phyloP scores from a whole-genome alignment of 2,797 vertebrate species.

The Amazona finschi region DNA sequence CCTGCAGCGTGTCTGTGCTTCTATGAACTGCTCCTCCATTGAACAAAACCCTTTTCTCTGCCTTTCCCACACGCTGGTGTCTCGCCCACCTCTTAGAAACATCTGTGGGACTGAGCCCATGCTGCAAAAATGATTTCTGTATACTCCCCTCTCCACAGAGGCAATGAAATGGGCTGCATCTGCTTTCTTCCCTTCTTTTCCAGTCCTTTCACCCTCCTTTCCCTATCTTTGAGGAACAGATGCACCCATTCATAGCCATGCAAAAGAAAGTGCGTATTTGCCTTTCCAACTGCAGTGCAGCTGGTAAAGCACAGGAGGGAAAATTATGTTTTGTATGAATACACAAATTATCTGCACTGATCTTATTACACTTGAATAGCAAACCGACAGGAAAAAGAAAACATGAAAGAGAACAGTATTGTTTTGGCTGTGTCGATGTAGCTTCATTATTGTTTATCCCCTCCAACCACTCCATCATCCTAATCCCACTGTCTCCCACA shows the following conservation, averaged over 20 bases:
- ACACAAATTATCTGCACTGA: slow-evolving; percentile 46
- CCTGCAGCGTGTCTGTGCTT: neutral
- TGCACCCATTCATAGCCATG: neutral
- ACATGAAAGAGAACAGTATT: neutral
- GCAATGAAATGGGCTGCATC: neutral
- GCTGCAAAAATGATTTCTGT: neutral
- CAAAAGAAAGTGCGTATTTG: neutral
- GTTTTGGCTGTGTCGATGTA: neutral
- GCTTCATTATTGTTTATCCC: slow-evolving; percentile 16
- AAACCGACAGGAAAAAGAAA: neutral
- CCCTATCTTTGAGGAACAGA: slow-evolving; percentile 19
- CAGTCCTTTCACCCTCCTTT: neutral
- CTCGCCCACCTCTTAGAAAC: neutral
- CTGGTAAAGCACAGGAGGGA: slow-evolving; percentile 41
- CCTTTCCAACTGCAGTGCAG: slow-evolving; percentile 14
- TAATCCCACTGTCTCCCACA: neutral
- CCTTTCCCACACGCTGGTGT: neutral
- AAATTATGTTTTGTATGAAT: slow-evolving; percentile 1
- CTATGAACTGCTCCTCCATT: accelerated
- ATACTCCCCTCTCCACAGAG: neutral
- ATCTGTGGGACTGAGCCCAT: neutral
- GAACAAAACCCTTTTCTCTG: neutral
- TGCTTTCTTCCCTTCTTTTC: neutral
- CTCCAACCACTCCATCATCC: slow-evolving; percentile 30
- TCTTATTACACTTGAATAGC: slow-evolving; percentile 32